A percentile compares a stretch with the other conserved stretches of the same genome.
Evolutionary conservation across 2,797 vertebrate species (phyloP).

Genomic region (Siniperca obscura): DNA sequence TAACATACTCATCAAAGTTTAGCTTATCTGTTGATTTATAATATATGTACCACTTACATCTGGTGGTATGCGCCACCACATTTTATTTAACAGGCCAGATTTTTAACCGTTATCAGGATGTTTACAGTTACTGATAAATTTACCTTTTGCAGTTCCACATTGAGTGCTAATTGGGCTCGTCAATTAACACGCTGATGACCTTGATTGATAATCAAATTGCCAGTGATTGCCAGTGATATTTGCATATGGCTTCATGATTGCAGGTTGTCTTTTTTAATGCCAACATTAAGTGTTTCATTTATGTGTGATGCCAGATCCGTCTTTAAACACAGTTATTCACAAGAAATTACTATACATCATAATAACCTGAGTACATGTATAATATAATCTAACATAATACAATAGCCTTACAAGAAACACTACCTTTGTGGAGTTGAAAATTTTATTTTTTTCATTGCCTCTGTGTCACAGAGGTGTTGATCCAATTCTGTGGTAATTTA

Average conservation of each 20-base stretch:
- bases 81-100: neutral
- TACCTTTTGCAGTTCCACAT: neutral
- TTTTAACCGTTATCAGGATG: neutral
- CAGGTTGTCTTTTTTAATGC: neutral
- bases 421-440: neutral
- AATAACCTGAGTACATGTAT: neutral
- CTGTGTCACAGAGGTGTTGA: neutral
- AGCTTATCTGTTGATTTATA: neutral
- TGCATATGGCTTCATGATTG: neutral
- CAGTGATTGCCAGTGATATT: neutral
- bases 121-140: neutral
- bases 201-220: neutral
- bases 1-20: too few relatives aligned
- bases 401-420: neutral
- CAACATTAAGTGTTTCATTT: neutral
- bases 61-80: neutral
- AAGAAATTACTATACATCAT: neutral
- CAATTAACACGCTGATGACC: neutral
- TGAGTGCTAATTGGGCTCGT: neutral
- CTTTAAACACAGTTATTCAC: neutral
- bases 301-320: neutral
- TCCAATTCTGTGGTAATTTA: neutral
- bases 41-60: neutral
- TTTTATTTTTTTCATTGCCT: neutral
- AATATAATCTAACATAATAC: neutral